A percentile compares a stretch with the other conserved stretches of the same genome.
Evolutionary conservation across 2,113 vertebrate species (phyloP).

Genomic region (Climacteris rufus): DNA sequence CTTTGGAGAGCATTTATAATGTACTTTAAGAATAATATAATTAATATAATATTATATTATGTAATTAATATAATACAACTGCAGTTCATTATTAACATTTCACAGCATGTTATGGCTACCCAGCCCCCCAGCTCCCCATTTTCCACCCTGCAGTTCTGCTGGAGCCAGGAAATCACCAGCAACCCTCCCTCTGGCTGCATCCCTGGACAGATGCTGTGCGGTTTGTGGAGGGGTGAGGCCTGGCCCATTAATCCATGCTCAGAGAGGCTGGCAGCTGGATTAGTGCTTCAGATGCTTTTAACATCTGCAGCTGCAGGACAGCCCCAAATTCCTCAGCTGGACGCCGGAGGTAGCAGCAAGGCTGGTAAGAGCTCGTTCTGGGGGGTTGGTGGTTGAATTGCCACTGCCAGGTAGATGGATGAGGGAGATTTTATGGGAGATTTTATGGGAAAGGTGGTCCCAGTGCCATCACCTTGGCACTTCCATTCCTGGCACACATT

Average conservation of each 20-base stretch:
- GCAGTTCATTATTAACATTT: background rate
- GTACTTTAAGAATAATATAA: background rate
- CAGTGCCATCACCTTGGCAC: background rate
- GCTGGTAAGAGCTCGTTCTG: slow-evolving; percentile 25
- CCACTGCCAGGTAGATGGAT: background rate
- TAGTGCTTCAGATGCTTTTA: slow-evolving; percentile 37
- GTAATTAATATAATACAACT: too few species aligned
- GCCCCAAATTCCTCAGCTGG: slow-evolving; percentile 12
- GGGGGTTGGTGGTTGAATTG: background rate
- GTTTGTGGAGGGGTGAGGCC: slow-evolving; percentile 10
- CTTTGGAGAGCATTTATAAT: background rate
- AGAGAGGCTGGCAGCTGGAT: slow-evolving; percentile 42
- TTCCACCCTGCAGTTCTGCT: background rate
- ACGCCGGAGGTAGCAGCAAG: background rate
- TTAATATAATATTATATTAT: too few species aligned
- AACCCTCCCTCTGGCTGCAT: background rate
- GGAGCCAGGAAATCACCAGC: background rate
- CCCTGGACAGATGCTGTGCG: slow-evolving; percentile 39
- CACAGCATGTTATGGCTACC: background rate
- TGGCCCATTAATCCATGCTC: slow-evolving; percentile 14
- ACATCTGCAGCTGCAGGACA: slow-evolving; percentile 41
- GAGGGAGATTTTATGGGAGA: background rate
- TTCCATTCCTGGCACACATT: background rate
- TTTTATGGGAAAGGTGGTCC: background rate
- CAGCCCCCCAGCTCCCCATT: background rate